Conservation (phyloP, 2,888 invertebrate genomes). For the Rutpela maculata region DNA sequence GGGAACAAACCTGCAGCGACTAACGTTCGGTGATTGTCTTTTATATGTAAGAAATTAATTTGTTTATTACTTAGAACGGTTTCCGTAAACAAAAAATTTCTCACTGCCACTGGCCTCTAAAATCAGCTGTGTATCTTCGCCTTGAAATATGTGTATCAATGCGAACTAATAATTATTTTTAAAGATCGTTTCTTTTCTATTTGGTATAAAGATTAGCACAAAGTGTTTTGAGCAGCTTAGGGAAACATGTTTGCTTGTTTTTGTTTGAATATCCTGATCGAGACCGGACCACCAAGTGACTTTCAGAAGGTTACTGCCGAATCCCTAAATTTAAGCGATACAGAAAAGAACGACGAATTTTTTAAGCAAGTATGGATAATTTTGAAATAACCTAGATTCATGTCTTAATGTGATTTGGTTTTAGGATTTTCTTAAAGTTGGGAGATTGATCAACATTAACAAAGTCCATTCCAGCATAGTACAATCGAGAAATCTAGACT, state of each 20-base stretch:
- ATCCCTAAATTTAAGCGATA: constrained; percentile 77
- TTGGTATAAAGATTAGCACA: constrained; percentile 20
- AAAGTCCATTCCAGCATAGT: constrained; percentile 79
- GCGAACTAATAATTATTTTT: constrained; percentile 26
- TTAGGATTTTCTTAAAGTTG: constrained; percentile 76
- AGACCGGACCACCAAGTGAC: constrained; percentile 77
- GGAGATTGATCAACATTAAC: constrained; percentile 74
- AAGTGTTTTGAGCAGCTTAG: neutral
- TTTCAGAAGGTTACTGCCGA: constrained; percentile 77
- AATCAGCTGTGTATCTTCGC: constrained; percentile 35
- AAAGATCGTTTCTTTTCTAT: constrained; percentile 29
- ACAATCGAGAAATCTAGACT: constrained; percentile 76
- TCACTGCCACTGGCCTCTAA: constrained; percentile 31
- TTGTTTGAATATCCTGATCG: constrained; percentile 84
- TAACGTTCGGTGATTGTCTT: neutral
- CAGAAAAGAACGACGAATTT: constrained; percentile 80
- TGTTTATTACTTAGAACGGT: constrained; percentile 11
- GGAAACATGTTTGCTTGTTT: constrained; percentile 82
- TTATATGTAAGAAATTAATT: neutral
- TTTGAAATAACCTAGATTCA: constrained; percentile 21
- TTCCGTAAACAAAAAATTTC: constrained; percentile 31
- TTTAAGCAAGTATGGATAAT: constrained; percentile 79
- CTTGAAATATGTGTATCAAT: constrained; percentile 27
- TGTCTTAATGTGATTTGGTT: constrained; percentile 51
- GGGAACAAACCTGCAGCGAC: neutral